Percentiles rank a stretch among this genome's conserved stretches.
Conservation (phyloP, 1,140 invertebrate species). For the Holotrichia oblita region DNA sequence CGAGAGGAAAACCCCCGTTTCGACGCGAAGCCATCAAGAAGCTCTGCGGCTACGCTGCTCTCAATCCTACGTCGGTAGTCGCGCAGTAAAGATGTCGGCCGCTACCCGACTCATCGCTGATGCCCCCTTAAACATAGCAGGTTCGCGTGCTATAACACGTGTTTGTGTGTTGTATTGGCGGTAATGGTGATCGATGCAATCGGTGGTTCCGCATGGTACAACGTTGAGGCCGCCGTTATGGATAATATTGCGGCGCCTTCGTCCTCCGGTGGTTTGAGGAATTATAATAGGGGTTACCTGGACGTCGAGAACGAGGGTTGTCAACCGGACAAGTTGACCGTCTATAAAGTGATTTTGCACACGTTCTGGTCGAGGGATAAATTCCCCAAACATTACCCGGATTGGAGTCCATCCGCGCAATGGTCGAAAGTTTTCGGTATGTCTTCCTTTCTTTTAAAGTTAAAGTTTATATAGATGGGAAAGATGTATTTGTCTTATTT, state of each 20-base stretch:
- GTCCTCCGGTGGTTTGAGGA: constrained; percentile 27
- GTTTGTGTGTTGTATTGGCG: constrained; percentile 48
- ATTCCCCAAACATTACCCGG: constrained; percentile 92
- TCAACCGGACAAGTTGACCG: constrained; percentile 75
- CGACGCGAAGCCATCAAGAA: neutral
- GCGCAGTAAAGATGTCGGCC: neutral
- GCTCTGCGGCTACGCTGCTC: constrained; percentile 1
- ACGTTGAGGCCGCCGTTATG: neutral
- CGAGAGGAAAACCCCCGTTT: neutral
- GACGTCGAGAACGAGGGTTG: constrained; percentile 52
- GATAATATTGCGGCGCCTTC: constrained; percentile 33
- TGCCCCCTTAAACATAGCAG: neutral
- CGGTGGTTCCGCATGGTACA: constrained; percentile 13
- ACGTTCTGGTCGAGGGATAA: constrained; percentile 90
- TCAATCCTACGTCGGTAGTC: constrained; percentile 41
- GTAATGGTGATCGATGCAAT: constrained; percentile 44
- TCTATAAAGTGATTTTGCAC: constrained; percentile 85
- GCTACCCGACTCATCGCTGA: constrained; percentile 1
- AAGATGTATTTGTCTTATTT: too few species aligned
- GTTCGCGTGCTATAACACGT: constrained; percentile 43
- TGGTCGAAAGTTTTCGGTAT: constrained; percentile 91
- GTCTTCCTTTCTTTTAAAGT: constrained; percentile 59
- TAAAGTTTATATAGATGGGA: too few species aligned
- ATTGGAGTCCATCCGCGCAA: constrained; percentile 89
- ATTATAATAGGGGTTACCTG: constrained; percentile 26